Evolutionary conservation across 2,888 invertebrate genomes (phyloP), one percentile per base, ranked within the genome.

Genomic region (Drosophila nigricruria): DNA sequence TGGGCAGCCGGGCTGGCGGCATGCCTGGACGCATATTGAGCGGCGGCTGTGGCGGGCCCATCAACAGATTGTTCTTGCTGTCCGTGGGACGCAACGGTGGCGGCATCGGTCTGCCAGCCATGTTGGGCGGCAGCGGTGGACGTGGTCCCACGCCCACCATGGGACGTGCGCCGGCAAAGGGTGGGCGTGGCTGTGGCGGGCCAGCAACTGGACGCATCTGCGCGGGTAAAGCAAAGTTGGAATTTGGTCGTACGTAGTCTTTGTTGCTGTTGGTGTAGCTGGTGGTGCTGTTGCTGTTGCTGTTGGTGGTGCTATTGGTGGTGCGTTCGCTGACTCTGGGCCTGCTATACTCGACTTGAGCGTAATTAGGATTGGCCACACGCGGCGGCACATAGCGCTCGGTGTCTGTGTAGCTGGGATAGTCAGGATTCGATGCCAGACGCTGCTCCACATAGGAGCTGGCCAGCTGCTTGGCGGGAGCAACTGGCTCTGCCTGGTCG

Each of bases 71-170:
- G 62, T 90, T 92, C 70, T 93, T 92, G 86, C 94, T 94, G 82
- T 94, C 94, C 54, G 92, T 87, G 57, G 93, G 88, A 23, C 92
- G 91, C 70, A 94, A 63, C 4, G 87, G 91, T 14, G 94, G 93
- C 30, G 89, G 91, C 78, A 86, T 83, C n/a, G 83, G 77, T 18
- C 75, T 82, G 27, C 65, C 74, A 18, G 56, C 75, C 90, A 90
- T 90, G 25, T 88, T 88, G 79, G 91, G 82, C 14, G 89, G 90
- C 81, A 91, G 89, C 27, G 91, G 90, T 18, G 90, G 91, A 30
- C 91, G 88, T 32, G 88, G 90, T 43, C 88, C 92, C 75, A 88
- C 86, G 3, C 88, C 88, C 6, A 87, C 84, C 89, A 85, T 85
- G 4, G 84, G 84, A 6, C 84, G 70, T 1, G 87, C 88, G 18